Conservation (phyloP, 2,888 invertebrate species). For the Gymnoscelis rufifasciata region DNA sequence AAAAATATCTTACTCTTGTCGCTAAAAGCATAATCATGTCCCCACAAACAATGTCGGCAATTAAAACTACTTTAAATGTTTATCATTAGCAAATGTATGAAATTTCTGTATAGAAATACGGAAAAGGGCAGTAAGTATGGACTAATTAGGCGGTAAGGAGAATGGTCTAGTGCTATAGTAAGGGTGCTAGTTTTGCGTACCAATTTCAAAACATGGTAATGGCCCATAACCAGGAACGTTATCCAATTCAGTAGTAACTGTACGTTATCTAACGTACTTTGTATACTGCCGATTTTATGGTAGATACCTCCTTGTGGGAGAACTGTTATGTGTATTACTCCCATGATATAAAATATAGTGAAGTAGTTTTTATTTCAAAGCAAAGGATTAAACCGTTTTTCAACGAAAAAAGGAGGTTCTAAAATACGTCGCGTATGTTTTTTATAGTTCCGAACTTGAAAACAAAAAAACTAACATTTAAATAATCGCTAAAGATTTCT, state of each 20-base stretch:
- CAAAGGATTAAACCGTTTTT: too few relatives aligned
- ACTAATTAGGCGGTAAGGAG: conserved; percentile 13
- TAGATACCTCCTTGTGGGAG: too few relatives aligned
- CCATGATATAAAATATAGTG: too few relatives aligned
- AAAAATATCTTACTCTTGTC: conserved; percentile 16
- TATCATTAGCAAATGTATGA: conserved; percentile 25
- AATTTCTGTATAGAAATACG: conserved; percentile 13
- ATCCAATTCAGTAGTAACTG: background rate
- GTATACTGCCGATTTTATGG: too few relatives aligned
- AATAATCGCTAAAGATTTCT: too few relatives aligned
- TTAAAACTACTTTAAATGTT: conserved; percentile 28
- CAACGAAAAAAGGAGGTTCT: too few relatives aligned
- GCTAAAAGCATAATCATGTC: conserved; percentile 28
- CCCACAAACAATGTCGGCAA: conserved; percentile 20
- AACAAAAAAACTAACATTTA: too few relatives aligned
- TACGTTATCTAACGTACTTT: too few relatives aligned
- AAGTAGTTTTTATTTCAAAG: too few relatives aligned
- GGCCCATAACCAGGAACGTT: background rate
- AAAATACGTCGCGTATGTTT: too few relatives aligned
- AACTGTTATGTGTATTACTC: too few relatives aligned
- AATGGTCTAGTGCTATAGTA: conserved; percentile 1
- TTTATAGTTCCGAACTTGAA: too few relatives aligned
- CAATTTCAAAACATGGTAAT: conserved; percentile 1
- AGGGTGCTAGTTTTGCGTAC: conserved; percentile 6
- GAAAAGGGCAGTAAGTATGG: conserved; percentile 10